phyloP scores from a whole-genome alignment of 2,888 invertebrate genomes.

The Ophion ellenae region DNA sequence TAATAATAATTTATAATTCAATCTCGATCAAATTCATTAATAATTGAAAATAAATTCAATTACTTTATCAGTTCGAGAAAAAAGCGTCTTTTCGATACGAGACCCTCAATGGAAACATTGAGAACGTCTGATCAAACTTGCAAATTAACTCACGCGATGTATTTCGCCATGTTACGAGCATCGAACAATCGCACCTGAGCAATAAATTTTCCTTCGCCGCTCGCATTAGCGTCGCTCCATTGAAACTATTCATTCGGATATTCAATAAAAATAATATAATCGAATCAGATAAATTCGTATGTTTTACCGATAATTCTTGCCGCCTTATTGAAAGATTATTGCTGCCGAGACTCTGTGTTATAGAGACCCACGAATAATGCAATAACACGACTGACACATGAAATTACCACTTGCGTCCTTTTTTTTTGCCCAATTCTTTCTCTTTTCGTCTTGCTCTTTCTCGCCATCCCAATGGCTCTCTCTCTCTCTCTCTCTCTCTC shows the following conservation, averaged over 20 bases:
- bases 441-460: slow-evolving; percentile 6
- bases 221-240: background rate
- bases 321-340: slow-evolving; percentile 24
- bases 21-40: background rate
- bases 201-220: background rate
- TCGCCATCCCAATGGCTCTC: background rate
- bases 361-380: background rate
- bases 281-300: slow-evolving; percentile 29
- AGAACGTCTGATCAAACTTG: background rate
- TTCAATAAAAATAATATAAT: slow-evolving; percentile 12
- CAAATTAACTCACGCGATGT: background rate
- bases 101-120: background rate
- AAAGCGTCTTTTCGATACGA: background rate
- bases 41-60: background rate
- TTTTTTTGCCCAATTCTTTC: slow-evolving; percentile 14
- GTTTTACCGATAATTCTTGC: slow-evolving; percentile 15
- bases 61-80: background rate
- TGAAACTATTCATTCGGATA: background rate
- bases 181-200: background rate
- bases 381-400: slow-evolving; percentile 24
- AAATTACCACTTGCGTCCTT: slow-evolving; percentile 38
- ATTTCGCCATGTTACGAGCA: background rate
- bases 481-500: slow-evolving; percentile 32
- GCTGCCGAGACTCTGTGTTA: background rate
- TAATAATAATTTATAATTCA: background rate